A percentile compares a stretch with the other conserved stretches of the same genome.
These are phyloP conservation scores for Tinamus guttatus DNA, from an alignment of 2,113 vertebrate species.

Conservation along the genomic window DNA sequence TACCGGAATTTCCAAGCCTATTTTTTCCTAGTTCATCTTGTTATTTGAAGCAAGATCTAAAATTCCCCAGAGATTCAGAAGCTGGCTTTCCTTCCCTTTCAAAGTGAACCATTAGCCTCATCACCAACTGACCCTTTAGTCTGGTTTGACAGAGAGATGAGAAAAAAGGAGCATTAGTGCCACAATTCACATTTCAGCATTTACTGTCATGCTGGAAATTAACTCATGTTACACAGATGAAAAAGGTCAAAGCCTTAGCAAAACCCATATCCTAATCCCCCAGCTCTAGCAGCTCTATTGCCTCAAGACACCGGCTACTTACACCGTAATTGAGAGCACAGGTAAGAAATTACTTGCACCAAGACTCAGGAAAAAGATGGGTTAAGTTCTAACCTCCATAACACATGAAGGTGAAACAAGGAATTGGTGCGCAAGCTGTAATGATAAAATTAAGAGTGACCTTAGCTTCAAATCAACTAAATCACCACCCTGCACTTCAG, in stretches of 20 bases:
- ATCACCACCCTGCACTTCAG: background rate
- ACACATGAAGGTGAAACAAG: background rate
- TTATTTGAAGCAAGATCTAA: constrained; percentile 26
- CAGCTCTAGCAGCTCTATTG: background rate
- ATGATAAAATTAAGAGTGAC: constrained; percentile 11
- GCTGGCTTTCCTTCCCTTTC: constrained; percentile 28
- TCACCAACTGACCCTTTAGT: constrained; percentile 47
- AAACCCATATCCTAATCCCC: constrained; percentile 38
- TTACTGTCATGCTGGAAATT: constrained; percentile 60
- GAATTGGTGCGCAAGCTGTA: background rate
- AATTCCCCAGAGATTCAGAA: constrained; percentile 22
- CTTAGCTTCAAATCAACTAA: constrained; percentile 14
- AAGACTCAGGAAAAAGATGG: background rate
- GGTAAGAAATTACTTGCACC: constrained; percentile 40
- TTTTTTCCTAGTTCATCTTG: background rate
- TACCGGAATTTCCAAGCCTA: constrained; percentile 13
- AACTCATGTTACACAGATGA: constrained; percentile 26
- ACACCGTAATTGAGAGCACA: constrained; percentile 57
- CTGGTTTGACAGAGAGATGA: constrained; percentile 21
- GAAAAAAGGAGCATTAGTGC: constrained; percentile 53
- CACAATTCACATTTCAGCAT: constrained; percentile 58
- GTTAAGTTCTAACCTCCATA: constrained; percentile 35
- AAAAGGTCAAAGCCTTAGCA: constrained; percentile 66
- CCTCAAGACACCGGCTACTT: constrained; percentile 33
- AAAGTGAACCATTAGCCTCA: constrained; percentile 59